Conservation (phyloP, 1,140 invertebrate species). For the Drosophila lacertosa region DNA sequence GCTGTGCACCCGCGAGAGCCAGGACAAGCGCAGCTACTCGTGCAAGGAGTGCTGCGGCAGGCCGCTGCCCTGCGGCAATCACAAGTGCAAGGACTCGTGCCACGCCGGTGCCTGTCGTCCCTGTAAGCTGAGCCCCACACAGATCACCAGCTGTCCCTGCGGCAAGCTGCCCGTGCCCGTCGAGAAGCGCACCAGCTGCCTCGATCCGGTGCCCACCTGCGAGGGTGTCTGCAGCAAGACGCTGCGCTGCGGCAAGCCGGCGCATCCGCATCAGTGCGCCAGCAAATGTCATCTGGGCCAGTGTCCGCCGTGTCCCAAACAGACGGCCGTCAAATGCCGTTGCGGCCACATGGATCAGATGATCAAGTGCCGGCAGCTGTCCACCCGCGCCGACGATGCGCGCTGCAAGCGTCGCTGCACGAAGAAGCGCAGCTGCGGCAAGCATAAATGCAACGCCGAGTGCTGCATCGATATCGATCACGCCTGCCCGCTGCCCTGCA, state of each 20-base stretch:
- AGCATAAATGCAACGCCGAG: constrained; percentile 93
- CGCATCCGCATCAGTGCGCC: constrained; percentile 89
- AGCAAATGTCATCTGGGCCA: constrained; percentile 89
- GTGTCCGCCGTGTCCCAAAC: constrained; percentile 92
- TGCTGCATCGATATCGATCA: constrained; percentile 96
- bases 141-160: constrained; percentile 92
- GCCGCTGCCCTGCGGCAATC: constrained; percentile 90
- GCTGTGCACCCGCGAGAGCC: constrained; percentile 85
- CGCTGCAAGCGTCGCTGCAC: constrained; percentile 94
- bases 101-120: constrained; percentile 88
- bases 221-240: constrained; percentile 91
- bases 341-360: constrained; percentile 95
- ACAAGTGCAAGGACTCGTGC: constrained; percentile 90
- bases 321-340: constrained; percentile 92
- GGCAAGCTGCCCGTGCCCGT: constrained; percentile 87
- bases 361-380: constrained; percentile 91
- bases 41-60: constrained; percentile 90
- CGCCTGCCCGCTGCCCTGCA: constrained; percentile 92
- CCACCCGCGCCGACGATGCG: constrained; percentile 88
- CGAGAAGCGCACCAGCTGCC: constrained; percentile 88
- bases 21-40: constrained; percentile 84
- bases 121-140: constrained; percentile 87
- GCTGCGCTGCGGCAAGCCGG: constrained; percentile 91
- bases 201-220: constrained; percentile 95
- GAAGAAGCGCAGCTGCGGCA: constrained; percentile 92